Percentiles rank a stretch among this genome's conserved stretches.
These are phyloP conservation scores for Shargacucullia verbasci DNA, from an alignment of 2,888 invertebrate genomes.

Conservation along the genomic window DNA sequence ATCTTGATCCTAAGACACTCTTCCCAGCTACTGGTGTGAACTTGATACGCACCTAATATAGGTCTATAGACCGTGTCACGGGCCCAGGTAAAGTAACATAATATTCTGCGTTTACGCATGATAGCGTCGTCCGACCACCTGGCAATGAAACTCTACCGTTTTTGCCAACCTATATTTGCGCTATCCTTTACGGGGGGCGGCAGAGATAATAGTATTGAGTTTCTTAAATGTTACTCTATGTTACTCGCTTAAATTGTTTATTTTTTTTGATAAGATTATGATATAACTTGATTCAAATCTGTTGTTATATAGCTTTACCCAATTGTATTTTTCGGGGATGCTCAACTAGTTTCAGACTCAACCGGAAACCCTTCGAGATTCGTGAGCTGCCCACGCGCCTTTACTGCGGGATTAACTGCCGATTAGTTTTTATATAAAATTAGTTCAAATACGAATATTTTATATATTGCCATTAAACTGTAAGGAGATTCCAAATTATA, in stretches of 20 bases:
- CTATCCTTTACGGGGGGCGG: constrained; percentile 49
- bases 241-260: background rate
- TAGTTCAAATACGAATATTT: too few species aligned
- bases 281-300: too few species aligned
- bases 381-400: too few species aligned
- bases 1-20: constrained; percentile 3
- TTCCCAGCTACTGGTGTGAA: constrained; percentile 44
- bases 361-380: too few species aligned
- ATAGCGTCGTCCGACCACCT: constrained; percentile 42
- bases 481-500: too few species aligned
- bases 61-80: constrained; percentile 45
- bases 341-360: too few species aligned
- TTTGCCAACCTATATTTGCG: constrained; percentile 49
- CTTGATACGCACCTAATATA: constrained; percentile 35
- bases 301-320: background rate
- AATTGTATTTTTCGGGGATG: too few species aligned
- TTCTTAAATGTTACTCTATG: constrained; percentile 29
- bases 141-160: constrained; percentile 49
- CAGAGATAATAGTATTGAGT: constrained; percentile 34
- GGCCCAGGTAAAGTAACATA: constrained; percentile 50
- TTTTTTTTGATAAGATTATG: background rate
- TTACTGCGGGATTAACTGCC: too few species aligned
- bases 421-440: too few species aligned
- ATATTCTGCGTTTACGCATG: constrained; percentile 50
- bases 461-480: too few species aligned